Base-by-base conservation (phyloP, 1,140 invertebrate genomes). In the Brachionus angularis region DNA sequence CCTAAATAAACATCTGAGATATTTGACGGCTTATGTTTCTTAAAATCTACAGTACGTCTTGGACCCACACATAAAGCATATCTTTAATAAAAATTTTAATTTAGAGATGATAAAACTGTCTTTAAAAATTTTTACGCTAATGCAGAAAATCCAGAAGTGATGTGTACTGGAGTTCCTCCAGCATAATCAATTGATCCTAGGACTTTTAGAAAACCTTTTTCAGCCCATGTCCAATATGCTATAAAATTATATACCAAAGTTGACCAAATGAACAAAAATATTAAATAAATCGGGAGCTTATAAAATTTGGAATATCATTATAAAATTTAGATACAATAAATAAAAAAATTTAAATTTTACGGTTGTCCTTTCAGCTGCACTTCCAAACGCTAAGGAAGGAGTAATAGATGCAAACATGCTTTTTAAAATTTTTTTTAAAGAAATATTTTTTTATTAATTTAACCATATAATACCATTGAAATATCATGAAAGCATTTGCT, bases 101-200 rank as follows among this genome's bases (percentile, higher is more conserved):
- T 50, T 3, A 50, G 8, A 2, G 47, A 18, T 29, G 8, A 12
- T 2, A 10, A 12, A 12, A 12, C 21, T 2, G 8, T 18, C 12
- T n/a, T 10, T 12, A 29, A 2, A 2, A 23, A 50, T n/a, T 16
- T 29, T 2, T 50, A 50, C 2, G 10, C 74, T 1, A 75, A 73
- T 12, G 1, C 74, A 3, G 74, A 74, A 18, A 73, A 14, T 14
- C 72, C 74, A 3, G 74, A 52, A 39, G 53, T 72, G 23, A 75
- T 75, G 47, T 75, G 74, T 5, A 75, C 74, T 8, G 75, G 75
- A 18, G 71, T 73, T 14, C 74, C 74, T 29, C 74, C 74, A 21
- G 74, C 74, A 55, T 72, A 75, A 46, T 75, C 74, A 5, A 75
- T n/a, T 16, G 72, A 46, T 23, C 74, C 74, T 2, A 46, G 7